Conservation (phyloP, 2,888 invertebrate species). For the Oxytorus armatus region DNA sequence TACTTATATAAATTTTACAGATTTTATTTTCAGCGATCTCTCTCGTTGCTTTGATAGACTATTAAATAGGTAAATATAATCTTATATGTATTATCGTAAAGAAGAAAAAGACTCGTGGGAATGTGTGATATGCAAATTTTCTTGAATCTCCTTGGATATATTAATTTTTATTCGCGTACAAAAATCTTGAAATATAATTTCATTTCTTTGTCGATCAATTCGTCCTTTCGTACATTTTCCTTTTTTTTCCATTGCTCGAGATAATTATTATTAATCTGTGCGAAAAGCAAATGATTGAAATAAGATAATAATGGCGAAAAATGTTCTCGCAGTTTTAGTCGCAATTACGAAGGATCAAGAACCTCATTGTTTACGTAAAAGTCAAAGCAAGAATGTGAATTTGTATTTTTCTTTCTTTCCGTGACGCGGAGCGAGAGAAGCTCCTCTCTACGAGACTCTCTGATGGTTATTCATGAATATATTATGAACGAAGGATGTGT, state of each 20-base stretch:
- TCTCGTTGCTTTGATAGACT: constrained; percentile 2
- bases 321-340: not conserved
- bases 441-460: constrained; percentile 1
- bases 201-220: not conserved
- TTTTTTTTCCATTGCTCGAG: too few relatives aligned
- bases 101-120: constrained; percentile 9
- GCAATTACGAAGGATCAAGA: constrained; percentile 17
- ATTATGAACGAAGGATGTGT: constrained; percentile 50
- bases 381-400: not conserved
- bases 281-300: not conserved
- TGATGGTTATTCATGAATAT: constrained; percentile 60
- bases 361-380: constrained; percentile 22
- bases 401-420: constrained; percentile 1
- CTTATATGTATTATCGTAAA: not conserved
- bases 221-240: too few relatives aligned
- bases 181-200: not conserved
- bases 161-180: not conserved
- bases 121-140: not conserved
- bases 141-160: not conserved
- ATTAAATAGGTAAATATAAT: not conserved
- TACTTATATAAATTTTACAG: constrained; percentile 18
- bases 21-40: constrained; percentile 7
- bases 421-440: not conserved
- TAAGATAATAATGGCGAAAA: not conserved
- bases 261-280: not conserved